Percentiles rank a stretch among this genome's conserved stretches.
These are phyloP conservation scores for Lasioglossum figueresi DNA, from an alignment of 2,888 invertebrate genomes.

Conservation along the genomic window DNA sequence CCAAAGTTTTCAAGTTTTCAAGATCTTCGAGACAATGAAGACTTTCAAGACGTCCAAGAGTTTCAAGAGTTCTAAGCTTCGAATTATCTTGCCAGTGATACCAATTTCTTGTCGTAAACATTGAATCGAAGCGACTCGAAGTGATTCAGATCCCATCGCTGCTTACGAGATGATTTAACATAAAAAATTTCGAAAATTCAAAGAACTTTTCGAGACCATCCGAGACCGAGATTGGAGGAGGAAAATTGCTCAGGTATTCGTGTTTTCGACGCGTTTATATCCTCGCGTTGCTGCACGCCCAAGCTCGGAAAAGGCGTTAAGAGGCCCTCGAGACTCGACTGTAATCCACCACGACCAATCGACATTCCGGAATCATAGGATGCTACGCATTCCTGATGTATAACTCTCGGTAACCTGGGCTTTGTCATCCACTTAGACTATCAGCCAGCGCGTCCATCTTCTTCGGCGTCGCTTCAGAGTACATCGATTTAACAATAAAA, in stretches of 20 bases:
- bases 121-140: too few species aligned
- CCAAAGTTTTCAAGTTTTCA: too few species aligned
- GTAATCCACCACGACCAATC: slow-evolving; percentile 66
- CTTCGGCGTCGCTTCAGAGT: slow-evolving; percentile 1
- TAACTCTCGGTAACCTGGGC: slow-evolving; percentile 25
- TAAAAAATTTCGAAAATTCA: not conserved
- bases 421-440: slow-evolving; percentile 50
- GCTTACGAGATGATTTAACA: too few species aligned
- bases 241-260: not conserved
- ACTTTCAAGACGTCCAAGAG: too few species aligned
- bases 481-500: slow-evolving; percentile 35
- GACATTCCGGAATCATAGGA: slow-evolving; percentile 67
- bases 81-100: too few species aligned
- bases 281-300: slow-evolving; percentile 16
- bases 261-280: slow-evolving; percentile 47
- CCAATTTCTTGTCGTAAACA: too few species aligned
- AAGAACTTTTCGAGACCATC: not conserved
- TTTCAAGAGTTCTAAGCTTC: too few species aligned
- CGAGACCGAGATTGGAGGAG: not conserved
- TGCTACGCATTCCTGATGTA: slow-evolving; percentile 41
- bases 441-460: slow-evolving; percentile 35
- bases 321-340: slow-evolving; percentile 50
- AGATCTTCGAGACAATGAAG: too few species aligned
- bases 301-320: slow-evolving; percentile 54
- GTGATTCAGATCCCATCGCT: too few species aligned